Conservation (phyloP, 1,140 invertebrate species). For the Rhopalosiphum maidis region DNA sequence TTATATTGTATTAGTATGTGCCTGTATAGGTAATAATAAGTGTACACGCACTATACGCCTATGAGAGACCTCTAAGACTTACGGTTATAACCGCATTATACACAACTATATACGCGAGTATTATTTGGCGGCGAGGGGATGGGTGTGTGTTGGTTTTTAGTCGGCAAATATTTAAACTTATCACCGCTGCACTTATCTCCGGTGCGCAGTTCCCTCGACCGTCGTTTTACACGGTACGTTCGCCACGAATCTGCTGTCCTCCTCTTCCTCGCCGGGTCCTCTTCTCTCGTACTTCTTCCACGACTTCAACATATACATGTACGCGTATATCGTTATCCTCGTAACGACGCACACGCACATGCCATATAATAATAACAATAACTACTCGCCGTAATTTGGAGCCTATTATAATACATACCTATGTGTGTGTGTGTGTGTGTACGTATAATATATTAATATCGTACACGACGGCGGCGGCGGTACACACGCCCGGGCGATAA, state of each 20-base stretch:
- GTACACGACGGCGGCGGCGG: too few relatives aligned
- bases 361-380: not conserved
- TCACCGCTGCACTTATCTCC: not conserved
- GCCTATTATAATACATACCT: not conserved
- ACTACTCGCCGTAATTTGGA: not conserved
- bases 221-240: not conserved
- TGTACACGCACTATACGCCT: too few relatives aligned
- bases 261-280: too few relatives aligned
- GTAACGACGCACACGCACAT: not conserved
- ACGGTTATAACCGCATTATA: not conserved
- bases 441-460: not conserved
- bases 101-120: not conserved
- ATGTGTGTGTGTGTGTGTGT: not conserved
- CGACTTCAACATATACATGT: too few relatives aligned
- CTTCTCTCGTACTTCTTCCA: too few relatives aligned
- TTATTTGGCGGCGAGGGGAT: not conserved
- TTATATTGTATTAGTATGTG: not conserved
- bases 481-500: not conserved
- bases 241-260: not conserved
- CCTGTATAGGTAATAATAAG: not conserved
- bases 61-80: not conserved
- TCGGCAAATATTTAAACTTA: conserved; percentile 3
- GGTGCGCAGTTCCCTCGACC: not conserved
- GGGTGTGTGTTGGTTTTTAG: not conserved
- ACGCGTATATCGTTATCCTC: not conserved